These are phyloP conservation scores for Notolepis coatsorum DNA, from an alignment of 2,797 vertebrate species.

Conservation along the genomic window DNA sequence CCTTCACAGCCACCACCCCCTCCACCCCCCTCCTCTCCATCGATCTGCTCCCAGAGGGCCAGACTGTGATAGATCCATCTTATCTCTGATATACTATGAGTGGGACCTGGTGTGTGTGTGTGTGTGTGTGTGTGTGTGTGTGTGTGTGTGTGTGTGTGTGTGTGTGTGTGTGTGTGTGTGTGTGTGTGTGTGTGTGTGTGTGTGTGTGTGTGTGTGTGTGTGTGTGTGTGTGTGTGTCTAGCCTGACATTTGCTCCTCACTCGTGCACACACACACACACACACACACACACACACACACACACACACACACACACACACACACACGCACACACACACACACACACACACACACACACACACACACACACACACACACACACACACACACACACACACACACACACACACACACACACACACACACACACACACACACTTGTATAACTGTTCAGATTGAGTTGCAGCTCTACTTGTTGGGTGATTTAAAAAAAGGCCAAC, in stretches of 20 bases:
- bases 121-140: constrained; percentile 33
- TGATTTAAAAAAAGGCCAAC: constrained; percentile 29
- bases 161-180: not conserved
- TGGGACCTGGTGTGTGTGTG: constrained; percentile 50
- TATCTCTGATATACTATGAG: constrained; percentile 50
- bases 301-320: not conserved
- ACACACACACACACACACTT: no score
- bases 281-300: not conserved
- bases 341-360: not conserved
- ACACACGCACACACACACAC: not conserved
- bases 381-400: no score
- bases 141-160: constrained; percentile 3
- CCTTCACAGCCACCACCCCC: no score
- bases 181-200: not conserved
- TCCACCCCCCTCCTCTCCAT: not conserved
- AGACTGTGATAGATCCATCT: constrained; percentile 56
- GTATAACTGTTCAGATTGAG: constrained; percentile 14
- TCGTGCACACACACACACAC: not conserved
- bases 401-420: no score
- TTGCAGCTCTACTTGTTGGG: constrained; percentile 42
- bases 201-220: not conserved
- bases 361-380: no score
- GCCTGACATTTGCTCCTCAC: not conserved
- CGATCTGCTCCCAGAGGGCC: not conserved
- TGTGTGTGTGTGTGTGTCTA: not conserved